A percentile compares a stretch with the other conserved stretches of the same genome.
Evolutionary conservation across 2,113 vertebrate species (phyloP).

Genomic region (Mungos mungo): DNA sequence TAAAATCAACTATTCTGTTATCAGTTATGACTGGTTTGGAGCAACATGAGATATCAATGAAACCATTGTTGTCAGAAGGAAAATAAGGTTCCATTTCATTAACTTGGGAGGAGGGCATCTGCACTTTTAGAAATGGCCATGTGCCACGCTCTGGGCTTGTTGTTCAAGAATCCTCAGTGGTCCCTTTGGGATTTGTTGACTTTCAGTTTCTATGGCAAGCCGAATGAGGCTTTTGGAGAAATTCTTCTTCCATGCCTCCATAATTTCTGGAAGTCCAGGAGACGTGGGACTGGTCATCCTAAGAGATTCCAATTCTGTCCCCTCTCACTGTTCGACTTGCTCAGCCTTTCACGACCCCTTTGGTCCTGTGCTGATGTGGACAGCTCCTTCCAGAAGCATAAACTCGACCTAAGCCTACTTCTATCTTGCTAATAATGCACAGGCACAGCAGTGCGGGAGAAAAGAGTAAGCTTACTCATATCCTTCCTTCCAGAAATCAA

Average conservation of each 20-base stretch:
- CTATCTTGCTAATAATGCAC: background rate
- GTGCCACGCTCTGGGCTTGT: background rate
- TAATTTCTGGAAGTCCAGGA: background rate
- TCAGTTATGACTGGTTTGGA: background rate
- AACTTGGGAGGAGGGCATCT: background rate
- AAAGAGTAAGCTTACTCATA: background rate
- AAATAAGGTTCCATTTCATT: background rate
- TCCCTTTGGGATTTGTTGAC: background rate
- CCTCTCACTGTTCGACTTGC: background rate
- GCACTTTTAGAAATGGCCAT: background rate
- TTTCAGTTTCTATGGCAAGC: background rate
- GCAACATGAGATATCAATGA: background rate
- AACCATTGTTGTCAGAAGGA: background rate
- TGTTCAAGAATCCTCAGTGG: background rate
- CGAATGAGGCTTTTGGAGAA: background rate
- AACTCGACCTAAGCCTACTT: background rate
- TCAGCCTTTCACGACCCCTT: background rate
- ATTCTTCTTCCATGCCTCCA: background rate
- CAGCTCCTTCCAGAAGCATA: constrained; percentile 23
- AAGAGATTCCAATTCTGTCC: background rate
- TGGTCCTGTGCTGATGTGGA: background rate
- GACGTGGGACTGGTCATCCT: background rate
- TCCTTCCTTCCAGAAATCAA: background rate
- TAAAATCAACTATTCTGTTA: background rate
- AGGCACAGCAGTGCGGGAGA: background rate